Base-by-base conservation (phyloP, 2,113 vertebrate species). In the Spheniscus mendiculus region DNA sequence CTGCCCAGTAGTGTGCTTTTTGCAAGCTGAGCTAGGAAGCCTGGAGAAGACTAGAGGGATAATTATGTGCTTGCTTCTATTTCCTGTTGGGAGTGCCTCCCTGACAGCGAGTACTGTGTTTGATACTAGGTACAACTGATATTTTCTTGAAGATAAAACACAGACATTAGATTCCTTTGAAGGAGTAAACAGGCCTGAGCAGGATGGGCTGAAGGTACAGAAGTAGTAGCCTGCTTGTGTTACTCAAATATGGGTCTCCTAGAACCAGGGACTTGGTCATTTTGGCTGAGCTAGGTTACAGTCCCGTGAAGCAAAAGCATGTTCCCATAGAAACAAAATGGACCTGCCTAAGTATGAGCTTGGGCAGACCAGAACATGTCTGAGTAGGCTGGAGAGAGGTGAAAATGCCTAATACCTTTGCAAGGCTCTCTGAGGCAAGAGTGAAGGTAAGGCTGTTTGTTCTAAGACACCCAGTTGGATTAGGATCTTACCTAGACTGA, bases 11-110 rank as follows among this genome's bases (percentile, higher is more conserved):
- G 32, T 34, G 40, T 78, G 42, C 13, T 77, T 86, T 83, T 66
- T 59, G 72, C 18, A 87, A 87, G 73, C 36, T 74, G 65, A 50
- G 10, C 38, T 71, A n/a, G 83, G 93, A 89, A 96, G 67, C 34
- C 11, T 70, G 45, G 17, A 73, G 93, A 87, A 91, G 83, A 74
- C 23, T 59, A 23, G 36, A 67, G 25, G 20, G 19, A 66, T 84
- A 81, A 95, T 92, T 77, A 78, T 22, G n/a, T 71, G 25, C n/a
- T 81, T 81, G 52, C 84, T 94, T 89, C 47, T 83, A 19, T 79
- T 91, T 96, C 84, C 78, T 89, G 36, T 61, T 96, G 97, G 84
- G 77, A 95, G 81, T 89, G 77, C 65, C 84, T 95, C 45, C 56
- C 72, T 79, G 38, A 82, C 19, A 84, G 78, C 76, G 69, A 95